These are phyloP conservation scores for Drosophila kanapiae DNA, from an alignment of 1,140 invertebrate species.

Conservation along the genomic window DNA sequence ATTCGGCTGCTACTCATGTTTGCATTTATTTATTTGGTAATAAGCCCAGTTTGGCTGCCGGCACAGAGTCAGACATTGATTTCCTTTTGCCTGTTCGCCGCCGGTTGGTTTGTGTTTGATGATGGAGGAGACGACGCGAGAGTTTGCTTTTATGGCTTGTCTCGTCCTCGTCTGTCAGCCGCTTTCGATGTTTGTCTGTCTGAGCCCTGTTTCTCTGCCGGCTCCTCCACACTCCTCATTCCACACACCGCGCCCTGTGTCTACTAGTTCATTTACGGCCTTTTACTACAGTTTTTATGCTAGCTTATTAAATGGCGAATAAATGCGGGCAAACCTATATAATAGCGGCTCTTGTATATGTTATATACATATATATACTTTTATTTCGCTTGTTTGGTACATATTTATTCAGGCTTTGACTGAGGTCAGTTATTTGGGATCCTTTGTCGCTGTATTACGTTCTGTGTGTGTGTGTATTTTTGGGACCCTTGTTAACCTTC, in stretches of 20 bases:
- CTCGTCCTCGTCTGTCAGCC: constrained; percentile 38
- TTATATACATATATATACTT: constrained; percentile 32
- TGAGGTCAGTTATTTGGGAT: constrained; percentile 68
- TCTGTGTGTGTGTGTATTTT: constrained; percentile 34
- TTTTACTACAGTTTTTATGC: constrained; percentile 82
- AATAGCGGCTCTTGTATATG: constrained; percentile 18
- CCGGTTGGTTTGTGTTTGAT: constrained; percentile 2
- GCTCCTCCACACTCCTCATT: not conserved
- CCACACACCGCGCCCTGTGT: constrained; percentile 11
- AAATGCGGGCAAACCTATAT: constrained; percentile 64
- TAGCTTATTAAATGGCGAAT: constrained; percentile 76
- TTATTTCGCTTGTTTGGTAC: constrained; percentile 25
- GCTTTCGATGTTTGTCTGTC: constrained; percentile 5
- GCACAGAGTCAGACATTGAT: constrained; percentile 66
- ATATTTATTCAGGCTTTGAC: constrained; percentile 56
- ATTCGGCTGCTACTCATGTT: constrained; percentile 16
- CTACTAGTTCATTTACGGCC: constrained; percentile 79
- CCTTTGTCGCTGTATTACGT: constrained; percentile 9
- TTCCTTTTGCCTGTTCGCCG: constrained; percentile 39
- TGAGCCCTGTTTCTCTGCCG: constrained; percentile 3
- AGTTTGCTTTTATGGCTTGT: constrained; percentile 65
- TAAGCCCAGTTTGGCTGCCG: constrained; percentile 40
- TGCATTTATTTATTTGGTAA: constrained; percentile 43
- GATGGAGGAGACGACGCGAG: constrained; percentile 1
- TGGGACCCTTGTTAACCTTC: constrained; percentile 57